Evolutionary conservation across 2,888 invertebrate species (phyloP).

Genomic region (Cacoxenus indagator): DNA sequence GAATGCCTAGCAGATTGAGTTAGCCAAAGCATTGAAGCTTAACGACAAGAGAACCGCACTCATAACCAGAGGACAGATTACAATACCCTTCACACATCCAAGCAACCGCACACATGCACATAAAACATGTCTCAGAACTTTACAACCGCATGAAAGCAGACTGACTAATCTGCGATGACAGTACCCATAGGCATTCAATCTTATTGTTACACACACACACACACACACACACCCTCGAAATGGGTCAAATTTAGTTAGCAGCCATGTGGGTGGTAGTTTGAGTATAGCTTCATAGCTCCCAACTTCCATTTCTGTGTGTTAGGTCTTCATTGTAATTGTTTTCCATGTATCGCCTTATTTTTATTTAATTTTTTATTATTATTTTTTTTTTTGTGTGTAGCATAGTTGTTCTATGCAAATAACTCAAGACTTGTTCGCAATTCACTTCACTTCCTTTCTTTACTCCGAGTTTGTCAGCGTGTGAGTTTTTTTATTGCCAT

Average conservation of each 20-base stretch:
- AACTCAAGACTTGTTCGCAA: neutral
- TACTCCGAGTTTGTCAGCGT: neutral
- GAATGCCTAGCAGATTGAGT: neutral
- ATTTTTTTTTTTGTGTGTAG: neutral
- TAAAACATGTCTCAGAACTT: no score
- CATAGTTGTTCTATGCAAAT: neutral
- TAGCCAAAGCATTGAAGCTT: neutral
- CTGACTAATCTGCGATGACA: neutral
- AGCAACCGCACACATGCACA: neutral
- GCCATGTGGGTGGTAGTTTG: neutral
- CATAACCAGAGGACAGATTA: neutral
- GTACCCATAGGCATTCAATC: neutral
- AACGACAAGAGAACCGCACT: neutral
- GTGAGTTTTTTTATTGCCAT: neutral
- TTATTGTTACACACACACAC: neutral
- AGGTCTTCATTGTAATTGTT: neutral
- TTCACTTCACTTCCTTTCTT: neutral
- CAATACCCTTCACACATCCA: neutral
- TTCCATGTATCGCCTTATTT: neutral
- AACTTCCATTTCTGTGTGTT: neutral
- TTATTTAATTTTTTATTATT: neutral
- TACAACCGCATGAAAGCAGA: neutral
- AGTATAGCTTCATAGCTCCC: neutral
- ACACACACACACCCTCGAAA: neutral
- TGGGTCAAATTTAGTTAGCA: neutral